Conservation (phyloP, 2,797 vertebrate genomes). For the Apodemus agrarius region DNA sequence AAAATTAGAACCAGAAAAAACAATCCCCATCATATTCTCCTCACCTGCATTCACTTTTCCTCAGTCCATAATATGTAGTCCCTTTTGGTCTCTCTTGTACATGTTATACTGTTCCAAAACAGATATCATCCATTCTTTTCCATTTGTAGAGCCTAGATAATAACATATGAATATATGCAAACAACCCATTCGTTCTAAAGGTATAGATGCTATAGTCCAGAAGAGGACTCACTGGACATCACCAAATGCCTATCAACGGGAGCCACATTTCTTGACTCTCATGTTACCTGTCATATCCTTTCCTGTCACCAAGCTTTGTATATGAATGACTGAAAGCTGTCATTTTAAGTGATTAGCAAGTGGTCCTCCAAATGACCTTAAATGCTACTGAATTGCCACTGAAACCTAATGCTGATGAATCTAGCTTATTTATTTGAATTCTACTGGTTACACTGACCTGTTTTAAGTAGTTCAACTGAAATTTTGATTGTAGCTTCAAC, state of each 20-base stretch:
- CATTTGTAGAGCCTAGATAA: background rate
- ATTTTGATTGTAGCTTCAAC: background rate
- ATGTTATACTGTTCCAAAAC: background rate
- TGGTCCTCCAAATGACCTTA: background rate
- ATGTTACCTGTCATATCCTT: background rate
- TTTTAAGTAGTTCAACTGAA: conserved; percentile 30
- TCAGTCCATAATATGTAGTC: background rate
- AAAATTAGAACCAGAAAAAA: background rate
- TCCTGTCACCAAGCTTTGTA: background rate
- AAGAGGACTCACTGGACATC: background rate
- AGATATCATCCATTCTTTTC: background rate
- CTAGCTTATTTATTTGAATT: background rate
- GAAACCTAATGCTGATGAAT: background rate
- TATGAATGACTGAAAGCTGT: background rate
- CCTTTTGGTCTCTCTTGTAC: too few species aligned
- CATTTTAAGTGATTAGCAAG: conserved; percentile 7
- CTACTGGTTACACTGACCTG: background rate
- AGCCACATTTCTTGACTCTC: background rate
- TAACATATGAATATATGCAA: background rate
- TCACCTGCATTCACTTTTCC: too few species aligned
- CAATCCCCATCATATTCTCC: background rate
- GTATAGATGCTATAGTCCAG: background rate
- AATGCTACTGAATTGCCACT: background rate
- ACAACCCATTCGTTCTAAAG: background rate
- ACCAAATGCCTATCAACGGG: background rate